Percentiles rank a stretch among this genome's conserved stretches.
Evolutionary conservation across 23 tunicate genomes (phyloP).

Genomic region (Diplosoma virens): DNA sequence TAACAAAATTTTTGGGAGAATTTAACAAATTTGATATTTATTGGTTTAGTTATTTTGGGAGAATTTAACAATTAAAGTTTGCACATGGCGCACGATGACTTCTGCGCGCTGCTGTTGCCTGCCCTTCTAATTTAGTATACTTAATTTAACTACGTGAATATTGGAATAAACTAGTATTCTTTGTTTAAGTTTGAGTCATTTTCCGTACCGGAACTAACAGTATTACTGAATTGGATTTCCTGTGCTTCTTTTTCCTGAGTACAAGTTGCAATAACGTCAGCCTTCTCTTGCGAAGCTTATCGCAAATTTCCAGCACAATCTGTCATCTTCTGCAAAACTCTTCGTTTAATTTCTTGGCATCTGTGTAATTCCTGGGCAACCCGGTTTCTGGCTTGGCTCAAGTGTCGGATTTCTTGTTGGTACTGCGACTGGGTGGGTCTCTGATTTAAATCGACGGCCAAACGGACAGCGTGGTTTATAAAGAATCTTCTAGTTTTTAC

Average conservation of each 20-base stretch:
- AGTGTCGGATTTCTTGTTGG: not conserved
- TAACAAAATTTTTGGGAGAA: too few relatives aligned
- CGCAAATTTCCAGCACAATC: not conserved
- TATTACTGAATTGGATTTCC: conserved; percentile 2
- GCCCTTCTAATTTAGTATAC: too few relatives aligned
- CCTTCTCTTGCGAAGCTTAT: not conserved
- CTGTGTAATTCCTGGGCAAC: not conserved
- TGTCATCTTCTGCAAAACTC: not conserved
- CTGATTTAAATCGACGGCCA: not conserved
- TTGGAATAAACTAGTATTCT: too few relatives aligned
- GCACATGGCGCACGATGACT: too few relatives aligned
- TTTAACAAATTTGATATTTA: too few relatives aligned
- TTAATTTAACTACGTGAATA: too few relatives aligned
- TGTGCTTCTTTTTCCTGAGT: too few relatives aligned
- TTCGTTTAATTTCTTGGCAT: not conserved
- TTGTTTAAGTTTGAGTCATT: not conserved
- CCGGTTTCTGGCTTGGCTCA: not conserved
- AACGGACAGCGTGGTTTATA: not conserved
- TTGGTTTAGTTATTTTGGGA: too few relatives aligned
- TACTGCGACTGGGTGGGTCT: not conserved
- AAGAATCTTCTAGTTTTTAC: not conserved
- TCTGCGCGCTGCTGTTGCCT: too few relatives aligned
- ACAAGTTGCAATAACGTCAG: not conserved
- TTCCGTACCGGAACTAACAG: conserved; percentile 15
- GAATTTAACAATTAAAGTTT: too few relatives aligned